phyloP scores from a whole-genome alignment of 2,113 vertebrate genomes.

The Hyperoodon ampullatus region DNA sequence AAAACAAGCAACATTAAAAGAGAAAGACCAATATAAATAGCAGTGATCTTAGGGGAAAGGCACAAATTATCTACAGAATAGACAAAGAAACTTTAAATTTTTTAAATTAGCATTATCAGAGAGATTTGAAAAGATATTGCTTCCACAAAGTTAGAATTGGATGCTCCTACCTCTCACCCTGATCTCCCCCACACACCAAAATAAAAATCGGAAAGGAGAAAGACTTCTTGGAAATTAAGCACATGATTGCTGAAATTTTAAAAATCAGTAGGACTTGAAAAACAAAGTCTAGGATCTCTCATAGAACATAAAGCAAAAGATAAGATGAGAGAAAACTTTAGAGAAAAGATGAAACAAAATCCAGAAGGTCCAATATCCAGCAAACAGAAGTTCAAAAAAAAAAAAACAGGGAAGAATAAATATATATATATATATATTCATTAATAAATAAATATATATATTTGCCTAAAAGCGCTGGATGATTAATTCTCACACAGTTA shows the following conservation, averaged over 20 bases:
- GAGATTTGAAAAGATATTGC: not conserved
- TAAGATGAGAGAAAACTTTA: not conserved
- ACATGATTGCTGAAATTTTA: not conserved
- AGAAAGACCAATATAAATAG: not conserved
- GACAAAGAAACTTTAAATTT: not conserved
- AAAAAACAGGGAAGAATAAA: not conserved
- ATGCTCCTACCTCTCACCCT: not conserved
- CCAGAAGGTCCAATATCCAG: not conserved
- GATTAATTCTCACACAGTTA: not conserved
- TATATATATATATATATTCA: not conserved
- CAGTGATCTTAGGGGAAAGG: not conserved
- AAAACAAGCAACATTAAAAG: not conserved
- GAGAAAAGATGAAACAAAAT: not conserved
- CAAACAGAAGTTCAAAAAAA: not conserved
- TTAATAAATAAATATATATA: not conserved
- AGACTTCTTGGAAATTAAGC: not conserved
- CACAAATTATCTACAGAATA: not conserved
- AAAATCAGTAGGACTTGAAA: not conserved
- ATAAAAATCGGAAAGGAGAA: not conserved
- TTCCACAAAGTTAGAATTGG: not conserved
- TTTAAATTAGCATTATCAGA: not conserved
- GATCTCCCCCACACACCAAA: not conserved
- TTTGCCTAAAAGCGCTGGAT: not conserved
- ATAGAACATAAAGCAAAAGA: not conserved
- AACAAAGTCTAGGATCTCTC: not conserved